These are phyloP conservation scores for Mylabris phalerata DNA, from an alignment of 1,140 invertebrate species.

Conservation along the genomic window DNA sequence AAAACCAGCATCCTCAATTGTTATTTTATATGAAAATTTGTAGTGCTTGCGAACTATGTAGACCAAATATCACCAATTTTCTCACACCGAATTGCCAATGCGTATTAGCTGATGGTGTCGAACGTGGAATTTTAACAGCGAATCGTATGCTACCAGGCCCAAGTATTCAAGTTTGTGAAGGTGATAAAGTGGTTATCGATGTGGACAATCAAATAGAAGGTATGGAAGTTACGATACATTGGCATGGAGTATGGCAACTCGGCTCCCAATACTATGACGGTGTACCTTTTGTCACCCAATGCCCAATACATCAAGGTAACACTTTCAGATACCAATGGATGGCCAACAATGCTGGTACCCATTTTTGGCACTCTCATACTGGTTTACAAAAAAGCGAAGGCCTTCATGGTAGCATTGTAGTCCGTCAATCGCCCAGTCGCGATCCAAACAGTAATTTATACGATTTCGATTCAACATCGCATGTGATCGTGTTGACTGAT, in stretches of 20 bases:
- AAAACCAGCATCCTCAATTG: too few species aligned
- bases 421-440: conserved; percentile 72
- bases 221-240: too few species aligned
- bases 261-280: conserved; percentile 85
- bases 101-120: too few species aligned
- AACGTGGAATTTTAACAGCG: too few species aligned
- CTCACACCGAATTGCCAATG: too few species aligned
- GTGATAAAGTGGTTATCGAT: too few species aligned
- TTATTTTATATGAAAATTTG: too few species aligned
- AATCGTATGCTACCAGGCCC: too few species aligned
- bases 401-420: conserved; percentile 77
- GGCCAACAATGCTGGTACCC: conserved; percentile 68
- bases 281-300: conserved; percentile 84
- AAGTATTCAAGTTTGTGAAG: too few species aligned
- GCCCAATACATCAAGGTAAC: conserved; percentile 76
- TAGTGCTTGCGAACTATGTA: too few species aligned
- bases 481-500: conserved; percentile 58
- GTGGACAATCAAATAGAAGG: too few species aligned
- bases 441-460: conserved; percentile 80
- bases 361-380: conserved; percentile 87
- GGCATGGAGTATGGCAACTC: conserved; percentile 70
- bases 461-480: conserved; percentile 83
- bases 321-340: conserved; percentile 78
- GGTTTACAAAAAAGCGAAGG: conserved; percentile 84
- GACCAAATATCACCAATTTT: too few species aligned